Evolutionary conservation across 2,888 invertebrate species (phyloP), one percentile per base, ranked within the genome.

Genomic region (Pharmacophagus antenor): DNA sequence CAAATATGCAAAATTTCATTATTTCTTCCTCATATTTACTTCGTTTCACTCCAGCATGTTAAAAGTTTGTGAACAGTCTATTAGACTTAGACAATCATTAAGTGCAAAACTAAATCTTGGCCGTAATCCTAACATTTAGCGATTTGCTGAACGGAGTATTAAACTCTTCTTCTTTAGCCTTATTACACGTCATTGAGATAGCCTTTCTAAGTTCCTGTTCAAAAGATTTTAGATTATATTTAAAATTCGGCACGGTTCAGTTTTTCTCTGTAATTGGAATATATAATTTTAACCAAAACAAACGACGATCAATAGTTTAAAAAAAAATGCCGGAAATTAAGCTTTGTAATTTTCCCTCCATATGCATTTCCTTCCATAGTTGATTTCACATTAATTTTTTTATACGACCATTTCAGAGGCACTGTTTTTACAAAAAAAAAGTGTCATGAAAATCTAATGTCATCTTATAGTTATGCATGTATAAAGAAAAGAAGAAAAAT

Each of bases 91-190:
- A 27, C 47, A 21, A 27, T 27, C 21, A 22, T 21, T 55, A 55
- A 55, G 55, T 47, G 21, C 12, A 47, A 55, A 37, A n/a, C 15
- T 5, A 37, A 55, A 31, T 27, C 47, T 55, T 55, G 47, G 47
- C 20, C 31, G 27, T 47, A 55, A 31, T 47, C 47, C 46, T 17
- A 21, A 47, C 44, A 44, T 44, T 55, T 55, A 47, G 55, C 47
- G 21, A 44, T 20, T 55, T 55, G 55, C 55, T 21, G 31, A 47
- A 37, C 31, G 25, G 44, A 8, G 55, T 55, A 55, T 27, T 47
- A 55, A 55, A 55, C 55, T 44, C 23, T 54, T 20, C 47, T 31
- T 47, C 31, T 55, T 47, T 55, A 15, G 46, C 44, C 46, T 42
- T 42, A 42, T n/a, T 42, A 17, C 31, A 8, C 1, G 3, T 1